Conservation (phyloP, 2,797 vertebrate species). For the Ibycter americanus region DNA sequence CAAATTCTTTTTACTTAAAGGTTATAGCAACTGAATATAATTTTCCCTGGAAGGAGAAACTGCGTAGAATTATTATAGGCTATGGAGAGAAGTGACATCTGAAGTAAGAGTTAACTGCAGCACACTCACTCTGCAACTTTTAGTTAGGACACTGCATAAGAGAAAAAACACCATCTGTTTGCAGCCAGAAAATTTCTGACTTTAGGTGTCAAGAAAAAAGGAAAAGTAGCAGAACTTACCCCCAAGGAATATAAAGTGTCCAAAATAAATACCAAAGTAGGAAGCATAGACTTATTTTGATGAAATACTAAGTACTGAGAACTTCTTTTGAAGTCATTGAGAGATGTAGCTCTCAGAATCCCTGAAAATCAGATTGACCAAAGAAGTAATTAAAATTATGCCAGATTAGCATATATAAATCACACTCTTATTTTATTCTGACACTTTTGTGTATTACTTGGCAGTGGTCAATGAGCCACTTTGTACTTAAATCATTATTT, state of each 20-base stretch:
- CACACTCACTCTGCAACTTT: background rate
- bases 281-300: background rate
- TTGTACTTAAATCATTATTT: background rate
- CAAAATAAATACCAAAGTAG: background rate
- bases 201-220: background rate
- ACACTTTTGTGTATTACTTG: background rate
- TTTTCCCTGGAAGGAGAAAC: slow-evolving; percentile 33
- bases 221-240: background rate
- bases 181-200: slow-evolving; percentile 53
- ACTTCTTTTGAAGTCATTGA: background rate
- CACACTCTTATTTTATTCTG: background rate
- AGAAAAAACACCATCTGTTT: slow-evolving; percentile 5
- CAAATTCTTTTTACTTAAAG: slow-evolving; percentile 58
- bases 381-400: slow-evolving; percentile 39
- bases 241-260: background rate
- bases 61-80: background rate
- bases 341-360: background rate
- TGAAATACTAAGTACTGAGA: background rate
- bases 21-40: slow-evolving; percentile 33
- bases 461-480: background rate
- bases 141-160: background rate
- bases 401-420: background rate
- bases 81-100: background rate
- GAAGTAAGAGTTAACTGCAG: background rate
- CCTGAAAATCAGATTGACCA: background rate